These are phyloP conservation scores for Melanotaenia trifasciata DNA, from an alignment of 2,797 vertebrate genomes.

Conservation along the genomic window DNA sequence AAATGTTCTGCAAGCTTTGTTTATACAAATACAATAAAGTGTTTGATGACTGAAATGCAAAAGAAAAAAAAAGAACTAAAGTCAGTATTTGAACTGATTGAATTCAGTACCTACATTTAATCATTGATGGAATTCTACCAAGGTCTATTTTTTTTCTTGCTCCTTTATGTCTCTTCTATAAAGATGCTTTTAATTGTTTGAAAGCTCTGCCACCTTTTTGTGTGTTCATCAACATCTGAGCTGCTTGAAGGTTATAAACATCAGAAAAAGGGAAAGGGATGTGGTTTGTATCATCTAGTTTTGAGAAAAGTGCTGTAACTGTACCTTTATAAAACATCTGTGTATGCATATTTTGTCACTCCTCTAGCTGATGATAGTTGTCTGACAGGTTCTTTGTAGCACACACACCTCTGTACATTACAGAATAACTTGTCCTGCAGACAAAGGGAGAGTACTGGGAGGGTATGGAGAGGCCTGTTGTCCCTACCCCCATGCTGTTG, in stretches of 20 bases:
- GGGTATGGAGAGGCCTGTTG: conserved; percentile 26
- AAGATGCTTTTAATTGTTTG: neutral
- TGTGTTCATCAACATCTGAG: conserved; percentile 24
- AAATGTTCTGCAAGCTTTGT: too few species aligned
- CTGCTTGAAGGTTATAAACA: conserved; percentile 18
- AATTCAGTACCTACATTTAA: neutral
- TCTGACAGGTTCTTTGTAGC: conserved; percentile 63
- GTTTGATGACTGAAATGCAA: too few species aligned
- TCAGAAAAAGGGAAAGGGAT: conserved; percentile 59
- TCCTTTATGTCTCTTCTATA: neutral
- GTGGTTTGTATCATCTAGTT: conserved; percentile 65
- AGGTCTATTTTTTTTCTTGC: too few species aligned
- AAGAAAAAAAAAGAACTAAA: too few species aligned
- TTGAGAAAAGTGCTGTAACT: conserved; percentile 34
- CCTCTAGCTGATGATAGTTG: conserved; percentile 46
- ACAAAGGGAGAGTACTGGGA: conserved; percentile 50
- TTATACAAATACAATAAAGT: too few species aligned
- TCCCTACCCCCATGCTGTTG: conserved; percentile 52
- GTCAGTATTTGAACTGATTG: neutral
- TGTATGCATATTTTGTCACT: conserved; percentile 37
- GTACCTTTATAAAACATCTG: conserved; percentile 35
- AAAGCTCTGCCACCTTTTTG: neutral
- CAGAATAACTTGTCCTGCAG: conserved; percentile 65
- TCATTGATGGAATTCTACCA: neutral
- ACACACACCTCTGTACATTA: conserved; percentile 21